Percentiles rank a stretch among this genome's conserved stretches.
phyloP scores from a whole-genome alignment of 1,140 invertebrate species.

The Drosophila insularis region DNA sequence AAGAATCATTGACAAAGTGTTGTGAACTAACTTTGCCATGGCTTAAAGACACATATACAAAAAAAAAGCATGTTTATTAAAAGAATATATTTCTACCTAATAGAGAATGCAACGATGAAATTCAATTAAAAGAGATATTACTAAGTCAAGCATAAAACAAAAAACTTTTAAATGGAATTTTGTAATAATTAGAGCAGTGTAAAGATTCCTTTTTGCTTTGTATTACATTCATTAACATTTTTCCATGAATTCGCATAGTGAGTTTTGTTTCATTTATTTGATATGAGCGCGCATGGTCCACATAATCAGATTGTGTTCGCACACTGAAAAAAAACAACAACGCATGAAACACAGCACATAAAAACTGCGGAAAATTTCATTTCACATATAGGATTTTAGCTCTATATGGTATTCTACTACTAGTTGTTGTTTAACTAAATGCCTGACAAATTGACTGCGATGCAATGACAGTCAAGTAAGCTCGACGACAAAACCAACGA shows the following conservation, averaged over 20 bases:
- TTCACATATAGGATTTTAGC: constrained; percentile 32
- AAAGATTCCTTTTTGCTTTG: too few relatives aligned
- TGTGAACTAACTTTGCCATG: not conserved
- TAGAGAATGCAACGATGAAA: not conserved
- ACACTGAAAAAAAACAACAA: constrained; percentile 30
- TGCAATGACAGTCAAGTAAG: constrained; percentile 31
- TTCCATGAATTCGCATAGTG: not conserved
- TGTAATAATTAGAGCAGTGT: too few relatives aligned
- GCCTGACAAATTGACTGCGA: constrained; percentile 47
- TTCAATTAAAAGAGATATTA: not conserved
- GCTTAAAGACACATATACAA: not conserved
- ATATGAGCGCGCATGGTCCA: not conserved
- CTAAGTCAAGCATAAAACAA: not conserved
- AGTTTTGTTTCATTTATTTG: not conserved
- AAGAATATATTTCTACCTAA: not conserved
- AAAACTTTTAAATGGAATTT: too few relatives aligned
- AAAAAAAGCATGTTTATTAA: not conserved
- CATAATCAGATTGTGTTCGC: constrained; percentile 41
- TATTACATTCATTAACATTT: constrained; percentile 1
- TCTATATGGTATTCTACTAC: constrained; percentile 26
- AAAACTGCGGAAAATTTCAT: constrained; percentile 21
- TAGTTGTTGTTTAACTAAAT: constrained; percentile 37
- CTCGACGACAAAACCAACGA: constrained; percentile 22
- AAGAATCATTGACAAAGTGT: not conserved
- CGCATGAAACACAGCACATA: not conserved